Evolutionary conservation across 2,888 invertebrate species (phyloP).

Genomic region (Conchocele bisecta): DNA sequence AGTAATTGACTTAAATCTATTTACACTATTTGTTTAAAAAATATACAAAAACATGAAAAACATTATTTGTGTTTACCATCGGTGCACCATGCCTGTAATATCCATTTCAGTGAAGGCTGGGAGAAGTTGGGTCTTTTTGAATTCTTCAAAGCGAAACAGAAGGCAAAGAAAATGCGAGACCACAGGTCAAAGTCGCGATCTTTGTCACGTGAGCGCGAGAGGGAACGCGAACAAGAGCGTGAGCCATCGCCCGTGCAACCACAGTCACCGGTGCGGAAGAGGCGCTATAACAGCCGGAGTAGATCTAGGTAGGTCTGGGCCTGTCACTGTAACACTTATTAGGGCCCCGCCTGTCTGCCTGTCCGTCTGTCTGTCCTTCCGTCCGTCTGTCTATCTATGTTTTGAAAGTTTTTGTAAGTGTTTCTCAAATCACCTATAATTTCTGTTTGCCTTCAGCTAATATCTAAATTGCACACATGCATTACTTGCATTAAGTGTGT

Average conservation of each 20-base stretch:
- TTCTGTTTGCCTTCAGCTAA: too few species aligned
- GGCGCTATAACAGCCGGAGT: constrained; percentile 65
- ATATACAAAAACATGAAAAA: too few species aligned
- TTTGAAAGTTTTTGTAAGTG: too few species aligned
- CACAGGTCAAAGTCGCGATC: constrained; percentile 54
- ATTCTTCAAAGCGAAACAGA: constrained; percentile 98
- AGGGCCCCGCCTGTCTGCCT: too few species aligned
- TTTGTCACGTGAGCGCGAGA: constrained; percentile 51
- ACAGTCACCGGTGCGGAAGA: constrained; percentile 47
- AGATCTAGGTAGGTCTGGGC: constrained; percentile 61
- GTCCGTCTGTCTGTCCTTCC: not conserved
- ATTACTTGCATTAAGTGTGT: too few species aligned
- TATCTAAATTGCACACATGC: too few species aligned
- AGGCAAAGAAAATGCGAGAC: constrained; percentile 91
- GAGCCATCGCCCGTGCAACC: constrained; percentile 63
- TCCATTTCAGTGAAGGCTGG: constrained; percentile 92
- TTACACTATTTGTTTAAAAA: too few species aligned
- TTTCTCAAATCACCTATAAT: too few species aligned
- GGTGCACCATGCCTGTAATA: too few species aligned
- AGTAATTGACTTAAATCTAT: too few species aligned
- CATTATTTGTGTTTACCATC: too few species aligned
- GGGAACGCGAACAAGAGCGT: too few species aligned
- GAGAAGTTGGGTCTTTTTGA: constrained; percentile 98
- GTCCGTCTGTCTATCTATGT: not conserved
- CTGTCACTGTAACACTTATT: not conserved